A percentile compares a stretch with the other conserved stretches of the same genome.
phyloP scores from a whole-genome alignment of 2,797 vertebrate genomes.

The Kryptolebias ocellatus region DNA sequence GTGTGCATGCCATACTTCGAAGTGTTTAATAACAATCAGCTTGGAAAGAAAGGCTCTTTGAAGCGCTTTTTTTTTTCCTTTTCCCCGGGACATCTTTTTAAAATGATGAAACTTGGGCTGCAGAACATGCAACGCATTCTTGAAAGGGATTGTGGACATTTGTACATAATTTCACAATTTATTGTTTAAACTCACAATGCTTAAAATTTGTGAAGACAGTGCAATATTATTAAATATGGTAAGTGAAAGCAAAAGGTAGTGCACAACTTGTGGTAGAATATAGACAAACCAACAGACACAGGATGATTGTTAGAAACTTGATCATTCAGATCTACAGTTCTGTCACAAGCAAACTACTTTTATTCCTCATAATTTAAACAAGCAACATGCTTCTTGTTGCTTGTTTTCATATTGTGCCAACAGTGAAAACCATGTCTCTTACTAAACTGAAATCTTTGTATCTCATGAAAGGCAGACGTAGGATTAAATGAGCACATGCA shows the following conservation, averaged over 20 bases:
- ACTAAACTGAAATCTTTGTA: neutral
- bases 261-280: too few species aligned
- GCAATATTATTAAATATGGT: too few species aligned
- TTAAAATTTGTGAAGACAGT: neutral
- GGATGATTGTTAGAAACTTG: neutral
- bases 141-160: neutral
- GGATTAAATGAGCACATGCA: neutral
- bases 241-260: too few species aligned
- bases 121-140: neutral
- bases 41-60: neutral
- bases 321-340: neutral
- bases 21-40: slow-evolving; percentile 22
- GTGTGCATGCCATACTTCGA: slow-evolving; percentile 22
- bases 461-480: neutral
- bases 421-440: neutral
- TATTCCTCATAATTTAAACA: too few species aligned
- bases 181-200: neutral
- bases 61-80: neutral
- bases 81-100: too few species aligned
- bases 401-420: too few species aligned
- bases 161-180: neutral
- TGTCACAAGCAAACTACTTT: neutral
- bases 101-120: neutral
- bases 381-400: too few species aligned
- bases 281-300: too few species aligned